Base-by-base conservation (phyloP, 2,113 vertebrate species). In the Cygnus buccinator region DNA sequence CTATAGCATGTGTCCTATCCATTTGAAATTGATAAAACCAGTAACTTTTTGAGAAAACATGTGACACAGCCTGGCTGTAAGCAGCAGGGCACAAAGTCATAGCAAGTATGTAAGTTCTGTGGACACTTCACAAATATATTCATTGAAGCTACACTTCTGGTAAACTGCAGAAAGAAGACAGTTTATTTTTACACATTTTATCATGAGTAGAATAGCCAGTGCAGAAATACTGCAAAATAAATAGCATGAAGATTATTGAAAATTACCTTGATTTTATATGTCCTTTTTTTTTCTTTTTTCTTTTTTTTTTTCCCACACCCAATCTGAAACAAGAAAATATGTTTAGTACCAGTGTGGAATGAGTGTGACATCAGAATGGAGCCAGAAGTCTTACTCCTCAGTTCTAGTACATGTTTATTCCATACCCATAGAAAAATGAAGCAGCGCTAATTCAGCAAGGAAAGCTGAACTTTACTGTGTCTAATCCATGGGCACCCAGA, bases 191-290 rank as follows among this genome's bases (percentile, higher is more conserved):
- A 89, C 76, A 95, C 4, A 67, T 93, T 77, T 84, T 76, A 67
- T 95, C 77, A 73, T 95, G 0, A 78, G 68, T 50, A 82, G 70
- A 90, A 70, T 68, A 87, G 65, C 59, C 80, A 79, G 48, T 74
- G 76, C 37, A 95, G 91, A 79, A 90, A 79, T 83, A 83, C 52
- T 89, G 63, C 50, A 83, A 94, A 98, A 98, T 98, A 98, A 98
- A 97, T 65, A 96, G 95, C 95, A 97, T 96, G 95, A 95, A 93
- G 83, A 37, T 72, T n/a, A 80, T 52, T 83, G 37, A 76, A 77
- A 77, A 67, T 29, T 48, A 86, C 17, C 37, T 91, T 0, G 1
- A 50, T 83, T 63, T 91, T 73, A 21, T 33, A 79, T 78, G 83
- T 89, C 39, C 10, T 50, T 73, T 75, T 21, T 46, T 48, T 48